Conservation (phyloP, 2,113 vertebrate genomes). For the Lasiurus borealis region DNA sequence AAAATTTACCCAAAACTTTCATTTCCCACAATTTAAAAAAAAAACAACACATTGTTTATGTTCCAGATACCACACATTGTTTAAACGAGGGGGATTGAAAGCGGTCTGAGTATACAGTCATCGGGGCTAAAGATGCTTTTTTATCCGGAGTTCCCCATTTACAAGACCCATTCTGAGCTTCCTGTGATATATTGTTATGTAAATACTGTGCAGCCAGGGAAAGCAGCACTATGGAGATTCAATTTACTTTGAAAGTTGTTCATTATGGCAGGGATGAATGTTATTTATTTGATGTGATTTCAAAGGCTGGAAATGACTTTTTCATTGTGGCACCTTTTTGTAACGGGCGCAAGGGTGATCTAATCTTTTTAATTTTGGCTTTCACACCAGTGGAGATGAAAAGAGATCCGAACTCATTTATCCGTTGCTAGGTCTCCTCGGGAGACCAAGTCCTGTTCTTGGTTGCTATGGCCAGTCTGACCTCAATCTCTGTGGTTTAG, state of each 20-base stretch:
- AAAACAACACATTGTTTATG: slow-evolving; percentile 78
- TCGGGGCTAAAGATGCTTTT: slow-evolving; percentile 82
- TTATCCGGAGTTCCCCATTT: slow-evolving; percentile 83
- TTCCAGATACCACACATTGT: slow-evolving; percentile 76
- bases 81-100: slow-evolving; percentile 73
- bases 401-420: slow-evolving; percentile 90
- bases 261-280: slow-evolving; percentile 89
- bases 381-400: slow-evolving; percentile 90
- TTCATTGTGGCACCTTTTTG: slow-evolving; percentile 88
- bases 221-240: slow-evolving; percentile 88
- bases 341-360: slow-evolving; percentile 88
- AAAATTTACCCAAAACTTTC: slow-evolving; percentile 76
- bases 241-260: slow-evolving; percentile 92
- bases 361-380: slow-evolving; percentile 93
- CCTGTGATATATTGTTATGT: slow-evolving; percentile 90
- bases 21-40: slow-evolving; percentile 83
- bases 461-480: slow-evolving; percentile 89
- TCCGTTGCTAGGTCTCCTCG: slow-evolving; percentile 89
- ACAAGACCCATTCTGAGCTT: slow-evolving; percentile 86
- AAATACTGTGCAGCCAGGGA: slow-evolving; percentile 87
- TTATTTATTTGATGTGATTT: slow-evolving; percentile 90
- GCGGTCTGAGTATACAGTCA: slow-evolving; percentile 78
- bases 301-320: slow-evolving; percentile 90
- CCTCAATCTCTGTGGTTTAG: slow-evolving; percentile 89
- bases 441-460: slow-evolving; percentile 86